Percentiles rank a stretch among this genome's conserved stretches.
Evolutionary conservation across 2,797 vertebrate species (phyloP).

Genomic region (Acanthopagrus latus): DNA sequence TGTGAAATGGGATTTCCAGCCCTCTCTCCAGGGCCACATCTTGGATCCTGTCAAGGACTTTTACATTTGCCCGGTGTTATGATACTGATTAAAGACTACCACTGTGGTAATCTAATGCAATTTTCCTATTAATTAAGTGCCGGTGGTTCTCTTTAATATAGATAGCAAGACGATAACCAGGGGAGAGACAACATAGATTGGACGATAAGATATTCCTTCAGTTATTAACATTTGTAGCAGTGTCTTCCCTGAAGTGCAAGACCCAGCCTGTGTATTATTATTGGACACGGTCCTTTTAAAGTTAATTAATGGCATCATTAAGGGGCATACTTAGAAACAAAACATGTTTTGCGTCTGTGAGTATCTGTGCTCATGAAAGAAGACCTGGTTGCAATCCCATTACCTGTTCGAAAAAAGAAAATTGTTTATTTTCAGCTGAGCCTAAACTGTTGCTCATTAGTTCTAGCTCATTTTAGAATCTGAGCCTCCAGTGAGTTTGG

Average conservation of each 20-base stretch:
- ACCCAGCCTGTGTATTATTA: conserved; percentile 47
- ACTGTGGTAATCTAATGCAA: conserved; percentile 60
- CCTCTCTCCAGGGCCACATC: conserved; percentile 57
- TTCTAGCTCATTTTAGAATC: conserved; percentile 21
- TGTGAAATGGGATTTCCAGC: conserved; percentile 46
- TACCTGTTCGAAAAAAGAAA: conserved; percentile 43
- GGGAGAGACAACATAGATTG: conserved; percentile 56
- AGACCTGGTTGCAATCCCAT: conserved; percentile 42
- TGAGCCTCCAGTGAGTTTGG: conserved; percentile 22
- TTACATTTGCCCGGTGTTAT: conserved; percentile 46
- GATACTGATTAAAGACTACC: conserved; percentile 58
- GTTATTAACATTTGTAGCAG: conserved; percentile 67
- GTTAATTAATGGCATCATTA: conserved; percentile 76
- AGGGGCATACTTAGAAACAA: conserved; percentile 55
- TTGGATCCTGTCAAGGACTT: conserved; percentile 54
- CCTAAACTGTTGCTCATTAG: conserved; percentile 44
- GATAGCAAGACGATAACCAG: conserved; percentile 61
- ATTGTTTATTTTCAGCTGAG: conserved; percentile 27
- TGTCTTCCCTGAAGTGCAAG: conserved; percentile 45
- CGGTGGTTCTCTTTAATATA: conserved; percentile 62
- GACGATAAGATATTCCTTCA: conserved; percentile 59
- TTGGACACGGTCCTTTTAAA: conserved; percentile 66
- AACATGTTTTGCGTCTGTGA: conserved; percentile 47
- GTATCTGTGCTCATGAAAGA: conserved; percentile 38
- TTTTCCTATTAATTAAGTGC: conserved; percentile 73